A percentile compares a stretch with the other conserved stretches of the same genome.
Conservation (phyloP, 2,113 vertebrate genomes). For the Polyodon spathula region DNA sequence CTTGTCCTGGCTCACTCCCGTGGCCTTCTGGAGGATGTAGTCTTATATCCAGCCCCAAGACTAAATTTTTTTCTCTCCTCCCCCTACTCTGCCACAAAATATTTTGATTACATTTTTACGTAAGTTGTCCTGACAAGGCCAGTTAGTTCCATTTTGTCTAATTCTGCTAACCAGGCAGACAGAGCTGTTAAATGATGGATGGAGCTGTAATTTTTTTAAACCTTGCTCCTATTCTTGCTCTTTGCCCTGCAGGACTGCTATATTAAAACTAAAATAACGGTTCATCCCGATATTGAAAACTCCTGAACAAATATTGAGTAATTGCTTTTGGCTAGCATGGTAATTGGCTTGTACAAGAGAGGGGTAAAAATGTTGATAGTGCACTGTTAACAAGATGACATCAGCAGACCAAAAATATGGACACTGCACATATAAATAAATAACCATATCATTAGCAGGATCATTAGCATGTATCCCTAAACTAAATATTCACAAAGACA, state of each 20-base stretch:
- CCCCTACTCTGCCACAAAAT: too few relatives aligned
- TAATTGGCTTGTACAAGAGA: conserved; percentile 40
- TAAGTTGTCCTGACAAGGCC: too few relatives aligned
- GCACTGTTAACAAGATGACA: conserved; percentile 36
- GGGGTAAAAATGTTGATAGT: conserved; percentile 34
- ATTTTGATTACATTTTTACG: too few relatives aligned
- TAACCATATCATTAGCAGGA: conserved; percentile 60
- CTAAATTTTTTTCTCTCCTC: too few relatives aligned
- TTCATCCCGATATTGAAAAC: conserved; percentile 59
- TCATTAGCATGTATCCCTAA: too few relatives aligned
- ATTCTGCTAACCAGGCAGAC: conserved; percentile 54
- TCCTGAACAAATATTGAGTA: conserved; percentile 56
- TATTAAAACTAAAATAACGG: conserved; percentile 34
- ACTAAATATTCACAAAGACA: conserved; percentile 58
- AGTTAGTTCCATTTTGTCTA: conserved; percentile 49
- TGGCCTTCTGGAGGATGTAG: too few relatives aligned
- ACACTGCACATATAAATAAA: conserved; percentile 49
- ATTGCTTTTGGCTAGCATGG: conserved; percentile 42
- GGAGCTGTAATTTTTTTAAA: conserved; percentile 63
- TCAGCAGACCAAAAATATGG: conserved; percentile 36
- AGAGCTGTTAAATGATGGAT: conserved; percentile 56
- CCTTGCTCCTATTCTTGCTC: conserved; percentile 46
- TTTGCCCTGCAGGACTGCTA: conserved; percentile 53
- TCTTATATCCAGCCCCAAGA: too few relatives aligned
- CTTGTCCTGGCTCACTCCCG: too few relatives aligned